A percentile compares a stretch with the other conserved stretches of the same genome.
These are phyloP conservation scores for Panthera uncia DNA, from an alignment of 2,113 vertebrate species.

Conservation along the genomic window DNA sequence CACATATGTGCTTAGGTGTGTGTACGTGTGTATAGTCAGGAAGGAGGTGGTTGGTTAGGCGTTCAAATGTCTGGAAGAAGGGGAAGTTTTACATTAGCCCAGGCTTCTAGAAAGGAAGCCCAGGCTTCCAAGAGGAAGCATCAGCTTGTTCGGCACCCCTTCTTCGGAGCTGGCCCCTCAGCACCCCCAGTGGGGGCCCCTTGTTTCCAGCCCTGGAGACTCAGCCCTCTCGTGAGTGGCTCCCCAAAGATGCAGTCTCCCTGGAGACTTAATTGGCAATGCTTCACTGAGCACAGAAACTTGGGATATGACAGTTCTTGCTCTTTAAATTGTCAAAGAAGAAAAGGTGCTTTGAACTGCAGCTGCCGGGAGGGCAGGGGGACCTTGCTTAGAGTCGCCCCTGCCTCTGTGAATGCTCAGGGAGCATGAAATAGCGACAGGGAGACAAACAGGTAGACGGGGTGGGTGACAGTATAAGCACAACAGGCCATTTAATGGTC, in stretches of 20 bases:
- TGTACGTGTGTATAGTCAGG: not conserved
- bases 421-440: not conserved
- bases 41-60: not conserved
- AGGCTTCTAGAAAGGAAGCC: not conserved
- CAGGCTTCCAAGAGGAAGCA: not conserved
- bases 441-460: not conserved
- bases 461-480: not conserved
- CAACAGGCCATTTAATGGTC: not conserved
- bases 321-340: constrained; percentile 42
- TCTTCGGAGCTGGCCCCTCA: not conserved
- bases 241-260: not conserved
- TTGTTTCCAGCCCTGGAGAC: not conserved
- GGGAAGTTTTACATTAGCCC: not conserved
- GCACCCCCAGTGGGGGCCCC: not conserved
- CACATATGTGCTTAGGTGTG: not conserved
- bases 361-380: not conserved
- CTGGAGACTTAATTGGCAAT: constrained; percentile 32
- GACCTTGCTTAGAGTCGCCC: not conserved
- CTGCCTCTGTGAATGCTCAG: not conserved
- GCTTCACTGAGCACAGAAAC: not conserved
- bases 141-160: not conserved
- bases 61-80: not conserved
- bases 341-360: not conserved
- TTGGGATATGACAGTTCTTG: not conserved
- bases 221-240: not conserved